phyloP scores from a whole-genome alignment of 2,797 vertebrate genomes.

The Miichthys miiuy region DNA sequence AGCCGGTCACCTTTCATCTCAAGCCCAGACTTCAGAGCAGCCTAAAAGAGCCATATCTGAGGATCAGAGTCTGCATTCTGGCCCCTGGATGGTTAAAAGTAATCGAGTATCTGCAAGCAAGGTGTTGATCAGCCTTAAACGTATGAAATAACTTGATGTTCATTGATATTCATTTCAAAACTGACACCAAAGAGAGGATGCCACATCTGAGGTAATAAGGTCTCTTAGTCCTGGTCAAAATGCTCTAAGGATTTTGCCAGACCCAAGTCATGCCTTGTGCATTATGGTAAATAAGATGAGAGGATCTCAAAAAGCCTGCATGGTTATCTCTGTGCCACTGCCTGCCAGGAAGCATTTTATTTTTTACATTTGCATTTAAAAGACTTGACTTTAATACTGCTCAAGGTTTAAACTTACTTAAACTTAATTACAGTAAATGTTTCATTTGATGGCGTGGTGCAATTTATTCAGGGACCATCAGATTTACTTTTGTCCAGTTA shows the following conservation, averaged over 20 bases:
- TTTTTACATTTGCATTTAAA: conserved; percentile 19
- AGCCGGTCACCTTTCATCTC: conserved; percentile 42
- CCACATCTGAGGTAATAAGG: not conserved
- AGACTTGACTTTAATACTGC: conserved; percentile 11
- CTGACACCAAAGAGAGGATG: not conserved
- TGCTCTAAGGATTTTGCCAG: not conserved
- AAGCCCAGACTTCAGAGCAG: conserved; percentile 33
- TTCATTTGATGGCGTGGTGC: not conserved
- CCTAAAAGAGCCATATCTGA: conserved; percentile 6
- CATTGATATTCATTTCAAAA: not conserved
- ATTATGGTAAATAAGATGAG: conserved; percentile 3
- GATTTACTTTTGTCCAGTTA: not conserved
- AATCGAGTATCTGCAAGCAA: conserved; percentile 1
- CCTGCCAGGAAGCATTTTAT: conserved; percentile 23
- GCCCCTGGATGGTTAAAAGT: conserved; percentile 9
- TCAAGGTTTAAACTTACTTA: conserved; percentile 28
- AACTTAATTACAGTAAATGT: not conserved
- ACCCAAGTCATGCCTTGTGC: conserved; percentile 13
- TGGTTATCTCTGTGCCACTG: not conserved
- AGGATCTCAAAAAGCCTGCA: not conserved
- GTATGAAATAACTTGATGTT: not conserved
- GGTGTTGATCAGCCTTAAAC: not conserved
- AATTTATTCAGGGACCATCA: conserved; percentile 4
- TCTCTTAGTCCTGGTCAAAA: not conserved
- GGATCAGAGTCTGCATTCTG: conserved; percentile 24